Percentiles rank a stretch among this genome's conserved stretches.
Conservation (phyloP, 2,888 invertebrate species). For the Germaria angustata region DNA sequence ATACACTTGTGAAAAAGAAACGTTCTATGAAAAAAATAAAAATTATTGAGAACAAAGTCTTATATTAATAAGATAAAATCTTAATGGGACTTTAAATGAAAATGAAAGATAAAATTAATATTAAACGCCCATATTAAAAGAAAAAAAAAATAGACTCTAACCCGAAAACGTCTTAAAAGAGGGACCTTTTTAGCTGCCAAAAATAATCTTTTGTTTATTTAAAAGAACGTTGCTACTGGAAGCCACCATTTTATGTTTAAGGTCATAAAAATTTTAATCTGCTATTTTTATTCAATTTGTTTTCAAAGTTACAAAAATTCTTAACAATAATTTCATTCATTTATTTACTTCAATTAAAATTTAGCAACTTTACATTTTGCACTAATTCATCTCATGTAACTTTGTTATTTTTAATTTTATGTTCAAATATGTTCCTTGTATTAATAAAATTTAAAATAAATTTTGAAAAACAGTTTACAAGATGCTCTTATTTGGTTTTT, state of each 20-base stretch:
- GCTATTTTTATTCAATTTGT: no score
- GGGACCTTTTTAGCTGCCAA: no score
- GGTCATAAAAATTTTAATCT: no score
- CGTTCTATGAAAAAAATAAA: not conserved
- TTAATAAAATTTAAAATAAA: slow-evolving; percentile 55
- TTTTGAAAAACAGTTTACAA: slow-evolving; percentile 41
- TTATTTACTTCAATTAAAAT: not conserved
- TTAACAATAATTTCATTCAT: not conserved
- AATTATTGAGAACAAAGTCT: slow-evolving; percentile 2
- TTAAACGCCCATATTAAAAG: not conserved
- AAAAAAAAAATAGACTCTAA: not conserved
- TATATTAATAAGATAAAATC: slow-evolving; percentile 8
- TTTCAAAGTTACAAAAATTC: no score
- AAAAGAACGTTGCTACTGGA: no score
- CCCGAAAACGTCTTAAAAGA: no score
- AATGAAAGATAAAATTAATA: slow-evolving; percentile 7
- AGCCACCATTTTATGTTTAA: no score
- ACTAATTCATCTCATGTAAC: not conserved
- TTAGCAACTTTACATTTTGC: not conserved
- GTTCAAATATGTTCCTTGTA: slow-evolving; percentile 33
- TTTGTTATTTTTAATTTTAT: slow-evolving; percentile 44
- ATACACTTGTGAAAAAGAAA: not conserved
- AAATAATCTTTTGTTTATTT: no score
- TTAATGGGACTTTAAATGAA: slow-evolving; percentile 27
- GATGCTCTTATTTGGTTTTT: not conserved